Conservation (phyloP, 2,113 vertebrate genomes). For the Otis tarda region DNA sequence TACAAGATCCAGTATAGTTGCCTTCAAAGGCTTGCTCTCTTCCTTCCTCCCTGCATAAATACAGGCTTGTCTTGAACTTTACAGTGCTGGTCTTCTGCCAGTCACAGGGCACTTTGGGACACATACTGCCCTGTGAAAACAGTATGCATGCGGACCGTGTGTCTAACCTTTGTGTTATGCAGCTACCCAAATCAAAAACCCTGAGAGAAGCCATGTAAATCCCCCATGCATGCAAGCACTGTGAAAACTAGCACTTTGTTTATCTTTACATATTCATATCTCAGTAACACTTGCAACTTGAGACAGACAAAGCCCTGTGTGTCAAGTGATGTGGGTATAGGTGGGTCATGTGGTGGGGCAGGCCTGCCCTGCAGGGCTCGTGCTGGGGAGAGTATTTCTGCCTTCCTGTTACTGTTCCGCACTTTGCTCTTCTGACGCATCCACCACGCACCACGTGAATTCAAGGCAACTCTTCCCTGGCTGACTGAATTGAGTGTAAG, state of each 20-base stretch:
- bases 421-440: neutral
- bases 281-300: neutral
- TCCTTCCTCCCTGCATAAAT: neutral
- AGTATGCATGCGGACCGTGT: neutral
- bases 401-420: neutral
- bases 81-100: neutral
- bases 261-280: neutral
- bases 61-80: neutral
- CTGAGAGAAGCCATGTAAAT: neutral
- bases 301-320: neutral
- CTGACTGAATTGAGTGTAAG: neutral
- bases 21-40: neutral
- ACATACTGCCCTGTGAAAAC: neutral
- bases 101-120: neutral
- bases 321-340: neutral
- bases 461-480: neutral
- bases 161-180: neutral
- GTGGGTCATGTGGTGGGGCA: neutral
- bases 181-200: neutral
- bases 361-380: neutral
- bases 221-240: neutral
- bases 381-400: neutral
- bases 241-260: neutral
- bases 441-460: accelerated
- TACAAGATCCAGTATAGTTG: neutral